Base-by-base conservation (phyloP, 1,140 invertebrate species). In the Magallana ariakensis region DNA sequence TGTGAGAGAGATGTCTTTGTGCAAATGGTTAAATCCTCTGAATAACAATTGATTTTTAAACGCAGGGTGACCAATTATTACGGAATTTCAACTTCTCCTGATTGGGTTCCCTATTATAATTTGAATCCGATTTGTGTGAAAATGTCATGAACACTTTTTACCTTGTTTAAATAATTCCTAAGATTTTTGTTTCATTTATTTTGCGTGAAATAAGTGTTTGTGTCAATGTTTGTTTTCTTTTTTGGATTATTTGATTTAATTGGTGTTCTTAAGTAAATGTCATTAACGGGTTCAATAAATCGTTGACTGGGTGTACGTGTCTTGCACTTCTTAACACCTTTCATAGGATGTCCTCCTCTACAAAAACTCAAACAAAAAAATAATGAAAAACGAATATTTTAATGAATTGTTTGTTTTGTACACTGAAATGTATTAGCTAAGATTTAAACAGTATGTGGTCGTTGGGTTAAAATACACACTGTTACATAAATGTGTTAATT, bases 171-270 rank as follows among this genome's bases (percentile, higher is more conserved):
- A 84, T 60, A 84, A 60, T 57, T 56, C 56, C 58, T 57, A n/a
- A 82, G 33, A 22, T 75, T 84, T 84, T 84, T 84, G 82, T 84
- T 84, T 84, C 82, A 84, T 84, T 84, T 84, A 60, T 84, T 19
- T 60, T n/a, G 55, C 55, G 13, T 19, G 57, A 60, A 84, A 84
- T 84, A 84, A 84, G 82, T 84, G 58, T 57, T 60, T 58, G 82
- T 56, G 82, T 84, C 57, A 84, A 84, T 84, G 82, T 84, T 84
- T 84, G 82, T 19, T 75, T 75, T 75, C 66, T 75, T 75, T 75
- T 75, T 26, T 75, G 22, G 66, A 75, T 75, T 75, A 75, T 75
- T 75, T 75, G 66, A 75, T 75, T 75, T 75, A 75, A 75, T 75
- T 75, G 66, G 66, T 75, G 66, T 75, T 26, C 66, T 75, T 75